These are phyloP conservation scores for Nasonia longicornis DNA, from an alignment of 1,140 invertebrate species.

Conservation along the genomic window DNA sequence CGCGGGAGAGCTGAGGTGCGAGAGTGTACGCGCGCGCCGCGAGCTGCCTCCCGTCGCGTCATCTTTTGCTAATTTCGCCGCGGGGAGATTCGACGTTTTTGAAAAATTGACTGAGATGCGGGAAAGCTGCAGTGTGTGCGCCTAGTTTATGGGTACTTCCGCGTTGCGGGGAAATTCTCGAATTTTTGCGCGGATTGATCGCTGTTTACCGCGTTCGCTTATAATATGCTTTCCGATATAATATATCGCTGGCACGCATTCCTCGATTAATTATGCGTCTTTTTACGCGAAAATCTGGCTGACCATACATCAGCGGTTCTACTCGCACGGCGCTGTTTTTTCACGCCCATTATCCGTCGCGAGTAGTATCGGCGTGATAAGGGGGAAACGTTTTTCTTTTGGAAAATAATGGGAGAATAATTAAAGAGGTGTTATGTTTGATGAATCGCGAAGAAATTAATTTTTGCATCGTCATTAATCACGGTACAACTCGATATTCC, in stretches of 20 bases:
- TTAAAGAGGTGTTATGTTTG: too few relatives aligned
- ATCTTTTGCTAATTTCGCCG: constrained; percentile 1
- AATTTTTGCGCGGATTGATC: background rate
- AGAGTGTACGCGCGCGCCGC: background rate
- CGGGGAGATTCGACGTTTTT: background rate
- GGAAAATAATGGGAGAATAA: too few relatives aligned
- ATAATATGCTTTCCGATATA: too few relatives aligned
- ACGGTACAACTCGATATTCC: too few relatives aligned
- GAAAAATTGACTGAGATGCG: background rate
- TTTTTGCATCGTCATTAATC: too few relatives aligned
- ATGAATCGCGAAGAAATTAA: too few relatives aligned
- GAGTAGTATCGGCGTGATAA: too few relatives aligned
- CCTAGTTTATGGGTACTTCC: background rate
- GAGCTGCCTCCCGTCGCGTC: background rate
- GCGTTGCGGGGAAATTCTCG: background rate
- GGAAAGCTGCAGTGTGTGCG: background rate
- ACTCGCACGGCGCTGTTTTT: background rate
- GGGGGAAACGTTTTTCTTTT: too few relatives aligned
- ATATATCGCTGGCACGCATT: background rate
- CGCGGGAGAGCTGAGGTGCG: background rate
- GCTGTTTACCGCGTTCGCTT: too few relatives aligned
- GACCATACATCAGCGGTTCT: background rate
- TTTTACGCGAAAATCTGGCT: background rate
- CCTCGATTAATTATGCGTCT: background rate
- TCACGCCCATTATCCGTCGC: background rate